Percentiles rank a stretch among this genome's conserved stretches.
phyloP scores from a whole-genome alignment of 2,888 invertebrate species.

The Agrotis exclamationis region DNA sequence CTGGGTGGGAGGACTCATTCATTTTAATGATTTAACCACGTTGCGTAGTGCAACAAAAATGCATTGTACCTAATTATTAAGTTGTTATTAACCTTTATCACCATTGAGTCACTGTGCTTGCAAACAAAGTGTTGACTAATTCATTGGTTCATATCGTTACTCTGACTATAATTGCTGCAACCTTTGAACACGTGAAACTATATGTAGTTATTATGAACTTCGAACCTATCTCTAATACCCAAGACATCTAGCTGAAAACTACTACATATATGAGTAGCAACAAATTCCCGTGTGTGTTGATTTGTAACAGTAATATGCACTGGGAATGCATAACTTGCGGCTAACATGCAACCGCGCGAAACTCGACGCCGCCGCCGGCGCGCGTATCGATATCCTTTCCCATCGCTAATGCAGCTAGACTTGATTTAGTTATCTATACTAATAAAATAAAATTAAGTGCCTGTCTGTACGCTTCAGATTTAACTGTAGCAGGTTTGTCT shows the following conservation, averaged over 20 bases:
- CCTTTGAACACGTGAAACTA: neutral
- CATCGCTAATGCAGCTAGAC: conserved; percentile 72
- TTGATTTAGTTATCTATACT: conserved; percentile 66
- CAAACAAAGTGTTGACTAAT: neutral
- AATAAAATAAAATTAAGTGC: conserved; percentile 58
- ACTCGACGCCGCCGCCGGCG: conserved; percentile 79
- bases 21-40: too few species aligned
- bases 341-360: conserved; percentile 79
- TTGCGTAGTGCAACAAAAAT: too few species aligned
- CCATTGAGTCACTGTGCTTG: neutral
- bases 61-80: neutral
- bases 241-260: conserved; percentile 19
- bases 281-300: conserved; percentile 79
- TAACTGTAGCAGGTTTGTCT: conserved; percentile 14
- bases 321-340: conserved; percentile 81
- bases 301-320: conserved; percentile 78
- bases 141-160: neutral
- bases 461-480: conserved; percentile 24
- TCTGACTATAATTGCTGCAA: neutral
- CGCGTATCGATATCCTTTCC: conserved; percentile 83
- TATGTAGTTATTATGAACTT: conserved; percentile 1
- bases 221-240: neutral
- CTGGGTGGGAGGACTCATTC: too few species aligned
- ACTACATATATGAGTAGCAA: conserved; percentile 50
- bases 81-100: neutral